Percentiles rank a stretch among this genome's conserved stretches.
Evolutionary conservation across 2,113 vertebrate species (phyloP).

Genomic region (Orientallactaga bullata): DNA sequence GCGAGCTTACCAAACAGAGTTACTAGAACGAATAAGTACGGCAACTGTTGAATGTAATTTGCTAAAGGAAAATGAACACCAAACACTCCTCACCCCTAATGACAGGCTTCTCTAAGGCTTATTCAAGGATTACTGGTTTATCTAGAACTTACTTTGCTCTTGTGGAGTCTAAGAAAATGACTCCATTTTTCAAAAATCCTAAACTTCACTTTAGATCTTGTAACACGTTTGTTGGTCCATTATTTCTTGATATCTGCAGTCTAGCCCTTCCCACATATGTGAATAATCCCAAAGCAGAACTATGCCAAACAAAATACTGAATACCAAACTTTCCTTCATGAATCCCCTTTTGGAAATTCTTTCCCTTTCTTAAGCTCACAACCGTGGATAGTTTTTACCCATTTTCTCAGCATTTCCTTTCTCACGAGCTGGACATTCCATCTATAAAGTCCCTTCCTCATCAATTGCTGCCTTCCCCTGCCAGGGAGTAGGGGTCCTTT

Average conservation of each 20-base stretch:
- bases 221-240: neutral
- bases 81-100: neutral
- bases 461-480: neutral
- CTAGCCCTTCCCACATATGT: neutral
- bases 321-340: neutral
- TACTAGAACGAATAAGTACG: neutral
- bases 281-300: neutral
- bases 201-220: neutral
- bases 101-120: neutral
- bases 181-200: neutral
- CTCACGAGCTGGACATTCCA: neutral
- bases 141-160: neutral
- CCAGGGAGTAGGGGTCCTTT: neutral
- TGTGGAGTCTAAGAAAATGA: neutral
- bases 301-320: neutral
- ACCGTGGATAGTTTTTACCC: neutral
- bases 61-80: slow-evolving; percentile 12
- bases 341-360: neutral
- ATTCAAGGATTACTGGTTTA: neutral
- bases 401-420: neutral
- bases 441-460: neutral
- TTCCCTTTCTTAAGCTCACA: neutral
- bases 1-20: neutral
- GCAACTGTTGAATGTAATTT: neutral
- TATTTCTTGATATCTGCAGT: neutral